phyloP scores from a whole-genome alignment of 2,113 vertebrate species.

The Guaruba guarouba region DNA sequence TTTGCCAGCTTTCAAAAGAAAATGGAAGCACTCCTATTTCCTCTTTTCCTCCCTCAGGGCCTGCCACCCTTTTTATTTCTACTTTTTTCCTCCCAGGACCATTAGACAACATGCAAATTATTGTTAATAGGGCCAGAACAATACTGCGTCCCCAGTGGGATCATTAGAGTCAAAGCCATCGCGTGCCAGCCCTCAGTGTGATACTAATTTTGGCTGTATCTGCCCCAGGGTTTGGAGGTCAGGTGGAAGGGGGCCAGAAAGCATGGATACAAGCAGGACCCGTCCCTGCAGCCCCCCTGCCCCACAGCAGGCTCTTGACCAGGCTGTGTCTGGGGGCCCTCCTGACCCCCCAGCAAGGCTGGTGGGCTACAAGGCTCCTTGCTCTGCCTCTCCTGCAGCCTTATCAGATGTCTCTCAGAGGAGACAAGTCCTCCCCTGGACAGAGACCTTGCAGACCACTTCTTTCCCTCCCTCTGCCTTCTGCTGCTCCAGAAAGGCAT shows the following conservation, averaged over 20 bases:
- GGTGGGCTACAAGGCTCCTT: not conserved
- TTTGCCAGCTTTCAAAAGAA: slow-evolving; percentile 54
- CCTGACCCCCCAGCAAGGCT: not conserved
- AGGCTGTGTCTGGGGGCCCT: not conserved
- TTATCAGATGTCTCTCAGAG: not conserved
- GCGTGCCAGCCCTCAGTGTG: slow-evolving; percentile 49
- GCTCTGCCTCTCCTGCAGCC: not conserved
- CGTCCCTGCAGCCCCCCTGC: not conserved
- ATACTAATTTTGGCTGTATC: slow-evolving; percentile 28
- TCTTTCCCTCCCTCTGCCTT: not conserved
- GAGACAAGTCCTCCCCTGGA: not conserved
- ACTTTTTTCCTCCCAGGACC: not conserved
- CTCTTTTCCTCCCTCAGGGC: slow-evolving; percentile 23
- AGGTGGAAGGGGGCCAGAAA: not conserved
- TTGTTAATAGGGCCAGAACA: slow-evolving; percentile 67
- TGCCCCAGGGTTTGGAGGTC: not conserved
- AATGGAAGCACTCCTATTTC: slow-evolving; percentile 60
- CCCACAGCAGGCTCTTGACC: not conserved
- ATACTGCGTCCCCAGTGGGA: slow-evolving; percentile 55
- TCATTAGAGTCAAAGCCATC: slow-evolving; percentile 49
- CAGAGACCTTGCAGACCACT: not conserved
- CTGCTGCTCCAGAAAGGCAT: not conserved
- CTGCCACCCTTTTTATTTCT: slow-evolving; percentile 26
- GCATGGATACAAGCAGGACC: not conserved
- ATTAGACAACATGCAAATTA: slow-evolving; percentile 57